Evolutionary conservation across 2,797 vertebrate genomes (phyloP), one percentile per base, ranked within the genome.

Genomic region (Coreius guichenoti): DNA sequence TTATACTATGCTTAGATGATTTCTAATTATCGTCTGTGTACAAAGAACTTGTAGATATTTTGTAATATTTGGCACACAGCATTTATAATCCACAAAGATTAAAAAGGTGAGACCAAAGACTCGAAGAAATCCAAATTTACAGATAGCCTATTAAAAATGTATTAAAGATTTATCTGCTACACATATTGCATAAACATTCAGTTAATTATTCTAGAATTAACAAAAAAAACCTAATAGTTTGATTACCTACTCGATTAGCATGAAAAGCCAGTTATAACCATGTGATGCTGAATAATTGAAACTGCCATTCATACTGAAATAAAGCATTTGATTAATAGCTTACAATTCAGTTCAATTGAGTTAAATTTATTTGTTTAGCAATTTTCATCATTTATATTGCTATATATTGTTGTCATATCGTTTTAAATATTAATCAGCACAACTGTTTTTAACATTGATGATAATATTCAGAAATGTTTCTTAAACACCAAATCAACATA

Each of bases 101-200:
- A 63, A 47, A 79, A 56, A 65, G n/a, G 14, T 49, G 7, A 83
- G 56, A 63, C 6, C 13, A 72, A 69, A 81, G 67, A 61, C 26
- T 45, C 17, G n/a, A 47, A 14, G 58, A 21, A 31, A 79, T 49
- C 19, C 12, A 49, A 23, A 81, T 81, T 26, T 39, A 54, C 14
- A 17, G 23, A 3, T 1, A 39, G 23, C 73, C 33, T 45, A 39
- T 82, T 49, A 14, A 47, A 29, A 74, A 67, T 16, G 2, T 47
- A 45, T 73, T 43, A 78, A 33, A 49, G 19, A 45, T 45, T 47
- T 73, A 47, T 63, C 39, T 33, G 54, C 23, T 17, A 61, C 14
- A 43, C 14, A 26, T 1, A n/a, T 58, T 58, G 33, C 36, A 45
- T 61, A 31, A 19, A 65, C 8, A 65, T 49, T 65, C 26, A 36